phyloP scores from a whole-genome alignment of 2,113 vertebrate species.

The Symphodus melops region DNA sequence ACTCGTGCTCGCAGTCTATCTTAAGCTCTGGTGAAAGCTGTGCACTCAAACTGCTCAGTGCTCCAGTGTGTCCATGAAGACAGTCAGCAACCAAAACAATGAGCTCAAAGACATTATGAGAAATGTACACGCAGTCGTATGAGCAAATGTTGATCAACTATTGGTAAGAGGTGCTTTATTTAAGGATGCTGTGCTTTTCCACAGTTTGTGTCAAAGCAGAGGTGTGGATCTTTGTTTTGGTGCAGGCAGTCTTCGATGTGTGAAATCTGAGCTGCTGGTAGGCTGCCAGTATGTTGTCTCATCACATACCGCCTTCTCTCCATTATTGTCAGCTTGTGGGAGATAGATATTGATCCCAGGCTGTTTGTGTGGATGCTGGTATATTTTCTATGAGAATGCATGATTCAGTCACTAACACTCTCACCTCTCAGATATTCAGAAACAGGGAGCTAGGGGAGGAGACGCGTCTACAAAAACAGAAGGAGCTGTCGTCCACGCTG shows the following conservation, averaged over 20 bases:
- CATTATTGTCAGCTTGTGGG: constrained; percentile 57
- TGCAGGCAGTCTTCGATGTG: constrained; percentile 11
- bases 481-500: constrained; percentile 19
- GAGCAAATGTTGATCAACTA: neutral
- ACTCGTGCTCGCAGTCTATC: neutral
- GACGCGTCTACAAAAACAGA: constrained; percentile 10
- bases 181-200: neutral
- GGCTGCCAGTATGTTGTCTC: constrained; percentile 37
- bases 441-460: neutral
- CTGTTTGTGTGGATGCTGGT: constrained; percentile 9
- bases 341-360: constrained; percentile 52
- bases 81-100: neutral
- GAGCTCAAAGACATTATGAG: neutral
- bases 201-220: neutral
- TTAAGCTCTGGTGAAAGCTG: neutral
- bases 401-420: constrained; percentile 17
- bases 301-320: constrained; percentile 52
- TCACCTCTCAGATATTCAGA: constrained; percentile 25
- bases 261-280: constrained; percentile 36
- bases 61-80: neutral
- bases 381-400: constrained; percentile 22
- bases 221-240: constrained; percentile 14
- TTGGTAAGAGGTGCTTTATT: neutral
- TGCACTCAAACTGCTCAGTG: neutral
- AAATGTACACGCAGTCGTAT: neutral